Evolutionary conservation across 2,113 vertebrate genomes (phyloP), one percentile per base, ranked within the genome.

Genomic region (Myanophis thanlyinensis): DNA sequence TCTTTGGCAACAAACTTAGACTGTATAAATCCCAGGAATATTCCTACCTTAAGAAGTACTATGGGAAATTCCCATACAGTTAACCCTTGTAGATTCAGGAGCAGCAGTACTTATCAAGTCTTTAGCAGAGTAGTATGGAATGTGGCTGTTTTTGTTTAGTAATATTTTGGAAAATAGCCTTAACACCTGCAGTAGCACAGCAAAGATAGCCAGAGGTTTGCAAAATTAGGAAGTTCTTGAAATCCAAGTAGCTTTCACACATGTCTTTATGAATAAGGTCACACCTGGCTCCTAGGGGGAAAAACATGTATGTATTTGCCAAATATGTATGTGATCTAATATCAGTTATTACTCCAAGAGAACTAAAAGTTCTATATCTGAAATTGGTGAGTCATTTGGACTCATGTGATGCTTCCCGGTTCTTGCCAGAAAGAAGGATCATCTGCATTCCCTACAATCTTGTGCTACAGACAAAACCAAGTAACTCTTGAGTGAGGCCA

Each of bases 211-310:
- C 40, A 92, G 80, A 25, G 54, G 47, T 87, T 93, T 93, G 0
- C 51, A 0, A 0, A 92, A 92, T 93, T 93, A 93, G 91, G 94
- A 91, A 94, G 89, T 44, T 46, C 84, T 7, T 90, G 95, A 92
- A 93, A 94, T 9, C 22, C 47, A 92, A 95, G 95, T 94, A 87
- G 40, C 84, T 30, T 47, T n/a, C 73, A 52, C 25, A 52, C 18
- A 22, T 20, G 62, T 22, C 49, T 49, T 25, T 22, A 35, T 90
- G 89, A 87, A 46, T 86, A 89, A 67, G 3, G 4, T 88, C 44
- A 67, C 94, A 95, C 93, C 80, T 96, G 95, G 87, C 49, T 35
- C 94, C 85, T 40, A 49, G 91, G 93, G 90, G 49, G 44, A 15
- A 15, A 2, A 5, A 27, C 18, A 44, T 44, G 22, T 40, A 88